These are phyloP conservation scores for Trididemnum clinides DNA, from an alignment of 23 tunicate species.

Conservation along the genomic window DNA sequence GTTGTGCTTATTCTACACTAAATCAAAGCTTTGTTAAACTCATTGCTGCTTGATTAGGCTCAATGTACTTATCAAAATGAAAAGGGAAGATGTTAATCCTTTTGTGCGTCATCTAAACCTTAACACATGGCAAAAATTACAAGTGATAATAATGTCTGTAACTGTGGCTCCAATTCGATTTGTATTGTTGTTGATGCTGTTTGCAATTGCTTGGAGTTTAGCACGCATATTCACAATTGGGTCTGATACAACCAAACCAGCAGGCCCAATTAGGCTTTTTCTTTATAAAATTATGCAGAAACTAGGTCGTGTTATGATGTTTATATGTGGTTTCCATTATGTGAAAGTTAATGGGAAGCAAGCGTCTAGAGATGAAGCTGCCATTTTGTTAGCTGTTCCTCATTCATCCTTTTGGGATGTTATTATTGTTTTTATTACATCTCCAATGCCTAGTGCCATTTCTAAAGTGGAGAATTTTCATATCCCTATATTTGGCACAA, in stretches of 20 bases:
- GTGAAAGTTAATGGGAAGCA: conserved; percentile 62
- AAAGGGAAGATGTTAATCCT: conserved; percentile 61
- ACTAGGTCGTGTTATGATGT: conserved; percentile 27
- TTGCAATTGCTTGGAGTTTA: conserved; percentile 42
- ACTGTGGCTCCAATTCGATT: conserved; percentile 75
- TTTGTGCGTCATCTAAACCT: conserved; percentile 51
- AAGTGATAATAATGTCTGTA: conserved; percentile 67
- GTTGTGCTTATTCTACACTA: no score
- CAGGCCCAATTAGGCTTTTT: conserved; percentile 23
- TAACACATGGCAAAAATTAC: conserved; percentile 44
- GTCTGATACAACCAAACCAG: conserved; percentile 29
- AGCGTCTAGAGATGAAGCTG: conserved; percentile 60
- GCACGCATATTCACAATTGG: conserved; percentile 53
- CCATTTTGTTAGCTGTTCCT: conserved; percentile 53
- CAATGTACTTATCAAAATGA: no score
- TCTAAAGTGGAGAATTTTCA: conserved; percentile 57
- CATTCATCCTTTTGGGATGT: conserved; percentile 76
- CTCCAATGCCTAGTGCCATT: conserved; percentile 51
- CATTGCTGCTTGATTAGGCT: no score
- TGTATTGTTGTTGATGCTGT: not conserved
- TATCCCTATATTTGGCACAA: conserved; percentile 70
- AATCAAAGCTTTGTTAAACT: no score
- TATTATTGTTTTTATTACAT: conserved; percentile 26
- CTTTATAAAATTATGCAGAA: conserved; percentile 22
- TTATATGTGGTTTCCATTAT: conserved; percentile 39